A percentile compares a stretch with the other conserved stretches of the same genome.
Conservation (phyloP, 2,797 vertebrate species). For the Myiotriccus ornatus region DNA sequence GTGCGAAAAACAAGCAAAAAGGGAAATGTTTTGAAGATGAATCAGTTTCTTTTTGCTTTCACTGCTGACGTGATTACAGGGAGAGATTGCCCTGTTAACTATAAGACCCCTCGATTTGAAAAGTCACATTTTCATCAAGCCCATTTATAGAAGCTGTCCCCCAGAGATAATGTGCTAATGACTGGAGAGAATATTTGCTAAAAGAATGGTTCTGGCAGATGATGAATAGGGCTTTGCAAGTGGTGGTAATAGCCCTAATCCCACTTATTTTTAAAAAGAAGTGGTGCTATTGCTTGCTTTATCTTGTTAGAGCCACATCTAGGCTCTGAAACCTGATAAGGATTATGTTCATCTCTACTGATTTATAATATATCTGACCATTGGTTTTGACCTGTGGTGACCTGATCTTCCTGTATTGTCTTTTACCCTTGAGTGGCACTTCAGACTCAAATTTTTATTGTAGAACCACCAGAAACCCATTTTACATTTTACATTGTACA, state of each 20-base stretch:
- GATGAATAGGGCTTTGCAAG: constrained; percentile 36
- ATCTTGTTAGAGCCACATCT: neutral
- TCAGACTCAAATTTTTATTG: neutral
- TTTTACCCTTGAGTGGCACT: neutral
- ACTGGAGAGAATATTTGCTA: constrained; percentile 37
- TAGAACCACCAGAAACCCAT: neutral
- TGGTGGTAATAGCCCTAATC: neutral
- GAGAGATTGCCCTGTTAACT: constrained; percentile 9
- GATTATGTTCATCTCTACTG: neutral
- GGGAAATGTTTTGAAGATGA: constrained; percentile 37
- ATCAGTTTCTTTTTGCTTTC: constrained; percentile 3
- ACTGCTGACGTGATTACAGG: neutral
- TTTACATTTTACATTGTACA: neutral
- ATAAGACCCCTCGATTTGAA: neutral
- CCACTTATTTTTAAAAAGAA: constrained; percentile 3
- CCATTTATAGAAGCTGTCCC: constrained; percentile 29
- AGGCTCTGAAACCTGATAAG: neutral
- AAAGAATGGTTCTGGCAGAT: neutral
- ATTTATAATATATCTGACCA: neutral
- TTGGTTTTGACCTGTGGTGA: neutral
- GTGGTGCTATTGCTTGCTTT: neutral
- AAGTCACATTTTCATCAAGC: constrained; percentile 38
- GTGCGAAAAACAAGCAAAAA: constrained; percentile 41
- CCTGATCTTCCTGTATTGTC: neutral
- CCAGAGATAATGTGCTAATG: constrained; percentile 20